A percentile compares a stretch with the other conserved stretches of the same genome.
phyloP scores from a whole-genome alignment of 2,797 vertebrate species.

The Rhinella marina region DNA sequence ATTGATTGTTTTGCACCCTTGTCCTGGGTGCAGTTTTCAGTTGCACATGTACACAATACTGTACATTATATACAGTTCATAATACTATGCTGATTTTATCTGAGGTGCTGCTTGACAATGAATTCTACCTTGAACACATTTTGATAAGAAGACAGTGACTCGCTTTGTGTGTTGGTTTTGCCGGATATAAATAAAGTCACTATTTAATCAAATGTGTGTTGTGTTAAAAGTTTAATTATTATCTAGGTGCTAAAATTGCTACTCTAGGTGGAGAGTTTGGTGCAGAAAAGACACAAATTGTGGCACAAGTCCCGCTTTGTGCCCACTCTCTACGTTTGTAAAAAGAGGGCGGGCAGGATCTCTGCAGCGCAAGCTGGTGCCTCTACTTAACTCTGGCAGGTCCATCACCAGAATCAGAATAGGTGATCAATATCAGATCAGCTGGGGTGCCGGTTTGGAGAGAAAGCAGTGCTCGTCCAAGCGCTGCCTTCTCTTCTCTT shows the following conservation, averaged over 20 bases:
- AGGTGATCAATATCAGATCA: too few species aligned
- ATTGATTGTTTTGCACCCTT: neutral
- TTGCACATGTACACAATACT: neutral
- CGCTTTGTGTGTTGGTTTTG: constrained; percentile 25
- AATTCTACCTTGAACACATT: constrained; percentile 17
- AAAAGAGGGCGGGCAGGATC: too few species aligned
- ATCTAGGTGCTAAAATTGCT: neutral
- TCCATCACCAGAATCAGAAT: too few species aligned
- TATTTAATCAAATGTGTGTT: neutral
- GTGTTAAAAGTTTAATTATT: neutral
- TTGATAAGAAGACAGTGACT: constrained; percentile 19
- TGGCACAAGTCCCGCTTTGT: too few species aligned
- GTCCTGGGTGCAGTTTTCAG: neutral
- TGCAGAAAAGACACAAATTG: too few species aligned
- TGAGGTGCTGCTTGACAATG: constrained; percentile 24
- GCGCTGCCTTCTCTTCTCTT: too few species aligned
- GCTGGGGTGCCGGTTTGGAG: too few species aligned
- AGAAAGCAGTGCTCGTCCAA: too few species aligned
- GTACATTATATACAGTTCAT: neutral
- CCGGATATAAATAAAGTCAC: constrained; percentile 29
- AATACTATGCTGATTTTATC: constrained; percentile 20
- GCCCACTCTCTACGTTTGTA: too few species aligned
- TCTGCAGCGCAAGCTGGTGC: too few species aligned
- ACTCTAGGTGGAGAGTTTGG: too few species aligned
- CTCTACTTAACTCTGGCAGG: too few species aligned